Conservation (phyloP, 2,797 vertebrate species). For the Neoniphon sammara region DNA sequence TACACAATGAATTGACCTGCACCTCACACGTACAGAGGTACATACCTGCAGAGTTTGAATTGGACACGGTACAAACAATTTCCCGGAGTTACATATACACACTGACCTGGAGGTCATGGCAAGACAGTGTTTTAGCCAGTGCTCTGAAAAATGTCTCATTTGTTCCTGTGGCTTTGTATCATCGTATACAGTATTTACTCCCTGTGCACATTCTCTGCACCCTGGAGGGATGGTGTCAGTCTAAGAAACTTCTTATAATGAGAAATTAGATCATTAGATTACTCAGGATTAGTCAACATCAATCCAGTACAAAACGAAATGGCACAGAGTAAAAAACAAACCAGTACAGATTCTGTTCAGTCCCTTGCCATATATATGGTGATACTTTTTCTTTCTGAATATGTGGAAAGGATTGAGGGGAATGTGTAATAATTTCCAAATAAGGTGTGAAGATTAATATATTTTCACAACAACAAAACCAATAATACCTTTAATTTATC, state of each 20-base stretch:
- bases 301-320: conserved; percentile 6
- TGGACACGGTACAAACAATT: conserved; percentile 12
- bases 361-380: background rate
- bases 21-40: conserved; percentile 12
- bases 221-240: conserved; percentile 5
- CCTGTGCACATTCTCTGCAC: background rate
- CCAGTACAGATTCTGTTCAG: background rate
- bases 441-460: too few relatives aligned
- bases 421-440: background rate
- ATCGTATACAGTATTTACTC: background rate
- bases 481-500: too few relatives aligned
- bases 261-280: background rate
- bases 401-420: background rate
- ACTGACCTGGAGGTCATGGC: conserved; percentile 11
- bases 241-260: background rate
- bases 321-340: background rate
- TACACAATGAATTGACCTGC: conserved; percentile 1
- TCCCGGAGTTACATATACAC: conserved; percentile 5
- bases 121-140: background rate
- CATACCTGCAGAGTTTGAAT: conserved; percentile 9
- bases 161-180: background rate
- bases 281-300: background rate
- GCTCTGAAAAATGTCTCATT: background rate
- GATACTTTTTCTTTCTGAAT: background rate
- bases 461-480: too few relatives aligned